Evolutionary conservation across 2,113 vertebrate species (phyloP).

Genomic region (Lycocorax pyrrhopterus): DNA sequence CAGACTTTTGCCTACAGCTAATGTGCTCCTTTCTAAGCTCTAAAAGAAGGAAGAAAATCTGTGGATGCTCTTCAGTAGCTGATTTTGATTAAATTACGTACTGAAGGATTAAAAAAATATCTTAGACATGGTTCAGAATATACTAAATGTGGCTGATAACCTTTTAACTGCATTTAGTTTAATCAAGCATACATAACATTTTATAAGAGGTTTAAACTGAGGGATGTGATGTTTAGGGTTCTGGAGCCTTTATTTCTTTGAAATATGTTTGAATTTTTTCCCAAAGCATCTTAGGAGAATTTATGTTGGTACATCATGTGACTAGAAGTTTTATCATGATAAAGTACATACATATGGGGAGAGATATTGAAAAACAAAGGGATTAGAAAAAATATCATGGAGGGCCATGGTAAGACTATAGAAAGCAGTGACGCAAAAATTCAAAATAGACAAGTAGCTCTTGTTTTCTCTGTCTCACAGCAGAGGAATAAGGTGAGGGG

Average conservation of each 20-base stretch:
- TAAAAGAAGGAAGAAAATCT: not conserved
- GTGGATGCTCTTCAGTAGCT: not conserved
- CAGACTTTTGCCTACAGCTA: not conserved
- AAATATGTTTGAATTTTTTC: not conserved
- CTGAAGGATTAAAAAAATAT: not conserved
- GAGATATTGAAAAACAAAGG: not conserved
- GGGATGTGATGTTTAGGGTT: not conserved
- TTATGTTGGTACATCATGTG: not conserved
- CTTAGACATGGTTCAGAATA: not conserved
- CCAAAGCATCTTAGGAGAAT: not conserved
- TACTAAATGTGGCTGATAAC: not conserved
- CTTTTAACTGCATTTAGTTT: not conserved
- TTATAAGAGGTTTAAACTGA: not conserved
- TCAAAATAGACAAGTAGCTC: not conserved
- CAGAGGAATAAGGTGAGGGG: not conserved
- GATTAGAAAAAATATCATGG: not conserved
- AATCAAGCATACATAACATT: not conserved
- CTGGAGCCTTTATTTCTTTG: not conserved
- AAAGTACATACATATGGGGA: not conserved
- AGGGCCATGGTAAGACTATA: not conserved
- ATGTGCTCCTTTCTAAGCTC: not conserved
- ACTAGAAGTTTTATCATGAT: not conserved
- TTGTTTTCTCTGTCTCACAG: not conserved
- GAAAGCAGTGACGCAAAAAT: not conserved
- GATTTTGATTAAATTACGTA: not conserved